Evolutionary conservation across 1,140 invertebrate species (phyloP).

Genomic region (Orussus abietinus): DNA sequence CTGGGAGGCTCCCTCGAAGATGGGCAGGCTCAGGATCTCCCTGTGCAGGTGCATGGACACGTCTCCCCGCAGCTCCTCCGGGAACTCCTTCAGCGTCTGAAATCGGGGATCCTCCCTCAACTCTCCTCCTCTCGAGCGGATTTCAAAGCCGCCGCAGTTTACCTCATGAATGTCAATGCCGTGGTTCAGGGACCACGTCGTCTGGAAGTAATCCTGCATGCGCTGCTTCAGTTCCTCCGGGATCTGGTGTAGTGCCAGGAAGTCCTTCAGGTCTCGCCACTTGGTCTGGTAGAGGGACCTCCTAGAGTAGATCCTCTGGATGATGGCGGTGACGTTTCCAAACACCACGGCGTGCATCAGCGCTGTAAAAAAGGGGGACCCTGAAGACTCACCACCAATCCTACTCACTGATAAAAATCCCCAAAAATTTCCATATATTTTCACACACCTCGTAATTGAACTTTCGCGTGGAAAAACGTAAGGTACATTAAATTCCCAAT

Average conservation of each 20-base stretch:
- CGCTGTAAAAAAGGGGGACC: constrained; percentile 57
- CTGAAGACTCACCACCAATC: background rate
- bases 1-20: constrained; percentile 89
- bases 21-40: constrained; percentile 89
- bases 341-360: constrained; percentile 99
- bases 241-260: constrained; percentile 91
- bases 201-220: constrained; percentile 98
- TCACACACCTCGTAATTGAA: no score
- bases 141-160: no score
- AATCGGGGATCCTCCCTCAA: constrained; percentile 18
- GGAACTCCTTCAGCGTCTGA: constrained; percentile 93
- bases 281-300: constrained; percentile 95
- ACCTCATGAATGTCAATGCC: constrained; percentile 98
- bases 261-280: constrained; percentile 94
- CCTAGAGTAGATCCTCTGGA: constrained; percentile 96
- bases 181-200: constrained; percentile 97
- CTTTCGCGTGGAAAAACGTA: no score
- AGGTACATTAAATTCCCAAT: no score
- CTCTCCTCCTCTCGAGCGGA: constrained; percentile 26
- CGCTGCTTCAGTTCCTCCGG: constrained; percentile 94
- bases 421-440: constrained; percentile 3
- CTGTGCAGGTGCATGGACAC: constrained; percentile 93
- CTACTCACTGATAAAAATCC: constrained; percentile 6
- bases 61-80: constrained; percentile 90
- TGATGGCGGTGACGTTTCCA: constrained; percentile 99